Base-by-base conservation (phyloP, 1,140 invertebrate species). In the Habropoda laboriosa region DNA sequence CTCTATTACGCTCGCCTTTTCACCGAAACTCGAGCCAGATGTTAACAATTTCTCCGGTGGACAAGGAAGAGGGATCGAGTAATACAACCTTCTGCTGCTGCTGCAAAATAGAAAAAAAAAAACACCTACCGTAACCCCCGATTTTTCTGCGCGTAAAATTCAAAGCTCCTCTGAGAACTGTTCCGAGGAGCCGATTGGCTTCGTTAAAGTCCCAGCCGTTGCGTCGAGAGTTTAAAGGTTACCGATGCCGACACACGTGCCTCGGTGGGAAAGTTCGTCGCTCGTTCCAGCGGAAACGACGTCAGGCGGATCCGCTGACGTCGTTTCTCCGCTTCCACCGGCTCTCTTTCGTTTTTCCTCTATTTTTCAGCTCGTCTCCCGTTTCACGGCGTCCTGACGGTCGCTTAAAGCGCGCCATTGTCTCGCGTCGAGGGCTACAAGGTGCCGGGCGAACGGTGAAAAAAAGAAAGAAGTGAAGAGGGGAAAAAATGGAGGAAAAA, bases 381-480 rank as follows among this genome's bases (percentile, higher is more conserved):
- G 24, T 49, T 49, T 67, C 64, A 47, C 12, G 12, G 5, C 0
- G 24, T n/a, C 18, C 51, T 57, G 24, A 18, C n/a, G 10, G 24
- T 32, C 38, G 35, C 24, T 45, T 57, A 42, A 58, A 76, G 58
- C 70, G 32, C 66, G 30, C 71, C 72, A 80, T 76, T 76, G 77
- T 82, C 5, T 32, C 51, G 45, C 38, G 45, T 61, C 40, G 32
- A 53, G 70, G 18, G 30, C 38, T 63, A 51, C 60, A 60, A n/a
- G 45, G 27, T n/a, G 47, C 38, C n/a, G 42, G 47, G 49, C 45
- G 58, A 24, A 40, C 21, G 35, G 12, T 49, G 16, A 24, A 63
- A 63, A 7, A 2, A 16, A 6, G 8, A 38, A 61, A 40, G 21
- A 3, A 24, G 27, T 16, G 21, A 55, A 55, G 74, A 45, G 45